Base-by-base conservation (phyloP, 92 coral and sea anemone genomes). In the Desmophyllum pertusum region DNA sequence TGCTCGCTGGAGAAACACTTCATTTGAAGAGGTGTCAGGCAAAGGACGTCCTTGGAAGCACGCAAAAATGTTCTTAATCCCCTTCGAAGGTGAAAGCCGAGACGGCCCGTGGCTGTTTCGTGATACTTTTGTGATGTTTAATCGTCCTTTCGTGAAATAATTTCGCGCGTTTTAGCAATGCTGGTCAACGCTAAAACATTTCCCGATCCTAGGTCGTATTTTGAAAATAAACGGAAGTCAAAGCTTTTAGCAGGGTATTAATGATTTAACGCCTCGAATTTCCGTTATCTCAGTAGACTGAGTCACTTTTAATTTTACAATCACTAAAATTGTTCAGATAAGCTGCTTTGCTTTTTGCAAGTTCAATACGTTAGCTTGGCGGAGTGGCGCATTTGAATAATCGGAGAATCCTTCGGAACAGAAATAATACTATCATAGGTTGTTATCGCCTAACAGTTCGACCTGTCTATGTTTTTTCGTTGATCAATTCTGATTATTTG, bases 21-120 rank as follows among this genome's bases (percentile, higher is more conserved):
- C 71, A 82, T 30, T 82, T 82, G 43, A 42, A 82, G 86, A 53
- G 86, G 79, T 39, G 67, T 35, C 78, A 69, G 76, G 27, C 40
- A 13, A n/a, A 43, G 62, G 8, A 62, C 51, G 42, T 46, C 41
- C 19, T 43, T 79, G 19, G 29, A 79, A 66, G 61, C 84, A 80
- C 77, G 84, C 67, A 61, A 80, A 33, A 35, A 37, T 67, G 27
- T 37, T 18, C 25, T 37, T 67, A 67, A 67, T 80, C 35, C 74
- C 23, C 45, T 21, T 29, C 48, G 29, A 41, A 27, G 51, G 82
- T 31, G 53, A 61, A 40, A 33, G 41, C 53, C 40, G 59, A 48
- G 38, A 33, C 8, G n/a, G 41, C 78, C 8, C 78, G 78, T 21
- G 15, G 18, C 29, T 13, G 21, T 6, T 41, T 39, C 70, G 51